Evolutionary conservation across 1,140 invertebrate genomes (phyloP).

Genomic region (Diuraphis noxia): DNA sequence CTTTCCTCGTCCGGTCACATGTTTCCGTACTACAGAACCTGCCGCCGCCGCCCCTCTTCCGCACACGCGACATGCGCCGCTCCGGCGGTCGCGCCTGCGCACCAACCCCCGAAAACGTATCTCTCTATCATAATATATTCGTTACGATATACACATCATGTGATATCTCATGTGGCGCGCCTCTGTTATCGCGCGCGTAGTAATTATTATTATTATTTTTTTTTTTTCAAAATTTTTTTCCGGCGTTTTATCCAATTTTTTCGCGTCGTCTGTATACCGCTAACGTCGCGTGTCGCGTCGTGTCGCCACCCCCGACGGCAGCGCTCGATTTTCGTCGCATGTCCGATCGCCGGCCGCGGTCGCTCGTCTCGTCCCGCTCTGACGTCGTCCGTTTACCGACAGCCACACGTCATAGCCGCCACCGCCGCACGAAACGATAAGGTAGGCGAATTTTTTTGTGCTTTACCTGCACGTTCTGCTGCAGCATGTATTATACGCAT

Average conservation of each 20-base stretch:
- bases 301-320: background rate
- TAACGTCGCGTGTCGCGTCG: background rate
- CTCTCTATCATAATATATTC: background rate
- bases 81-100: background rate
- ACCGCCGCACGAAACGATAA: slow-evolving; percentile 12
- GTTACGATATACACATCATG: background rate
- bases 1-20: slow-evolving; percentile 22
- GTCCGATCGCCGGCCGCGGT: background rate
- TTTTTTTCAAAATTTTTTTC: background rate
- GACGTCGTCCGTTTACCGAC: background rate
- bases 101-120: background rate
- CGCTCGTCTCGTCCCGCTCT: background rate
- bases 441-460: background rate
- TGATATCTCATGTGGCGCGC: background rate
- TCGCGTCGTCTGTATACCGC: background rate
- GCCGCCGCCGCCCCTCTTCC: background rate
- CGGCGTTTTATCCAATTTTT: background rate
- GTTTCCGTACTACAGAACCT: background rate
- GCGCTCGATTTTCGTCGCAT: background rate
- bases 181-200: background rate
- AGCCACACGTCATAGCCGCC: background rate
- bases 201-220: too few relatives aligned
- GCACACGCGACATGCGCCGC: background rate
- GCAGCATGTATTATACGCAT: background rate
- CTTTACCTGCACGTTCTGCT: background rate